phyloP scores from a whole-genome alignment of 2,888 invertebrate species.

The Lycocerus yunnanus region DNA sequence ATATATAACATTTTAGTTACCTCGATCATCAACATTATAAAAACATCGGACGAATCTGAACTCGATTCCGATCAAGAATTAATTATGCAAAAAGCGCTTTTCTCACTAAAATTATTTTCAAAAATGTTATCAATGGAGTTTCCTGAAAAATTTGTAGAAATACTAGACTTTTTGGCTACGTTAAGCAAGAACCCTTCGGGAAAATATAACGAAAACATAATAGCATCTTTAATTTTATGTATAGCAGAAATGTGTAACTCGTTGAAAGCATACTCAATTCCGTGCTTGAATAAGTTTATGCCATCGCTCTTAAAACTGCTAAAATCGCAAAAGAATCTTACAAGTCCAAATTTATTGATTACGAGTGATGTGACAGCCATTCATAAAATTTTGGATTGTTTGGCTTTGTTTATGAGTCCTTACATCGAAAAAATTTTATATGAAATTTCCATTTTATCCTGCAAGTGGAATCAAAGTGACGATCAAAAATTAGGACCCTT shows the following conservation, averaged over 20 bases:
- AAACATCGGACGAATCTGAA: slow-evolving; percentile 56
- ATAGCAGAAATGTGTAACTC: slow-evolving; percentile 79
- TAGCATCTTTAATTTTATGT: slow-evolving; percentile 76
- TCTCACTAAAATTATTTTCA: slow-evolving; percentile 82
- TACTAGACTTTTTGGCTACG: slow-evolving; percentile 70
- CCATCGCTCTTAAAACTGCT: slow-evolving; percentile 72
- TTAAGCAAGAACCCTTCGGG: slow-evolving; percentile 61
- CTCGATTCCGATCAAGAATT: slow-evolving; percentile 64
- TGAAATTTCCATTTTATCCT: slow-evolving; percentile 65
- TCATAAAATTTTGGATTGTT: slow-evolving; percentile 79
- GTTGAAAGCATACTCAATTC: slow-evolving; percentile 75
- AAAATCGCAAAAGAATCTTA: slow-evolving; percentile 63
- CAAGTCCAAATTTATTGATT: slow-evolving; percentile 65
- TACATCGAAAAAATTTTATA: slow-evolving; percentile 75
- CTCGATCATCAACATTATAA: slow-evolving; percentile 65
- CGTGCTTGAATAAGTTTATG: slow-evolving; percentile 77
- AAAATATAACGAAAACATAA: slow-evolving; percentile 61
- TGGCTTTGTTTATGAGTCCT: slow-evolving; percentile 84
- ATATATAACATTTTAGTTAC: slow-evolving; percentile 65
- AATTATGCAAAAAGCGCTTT: slow-evolving; percentile 81
- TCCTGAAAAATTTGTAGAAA: slow-evolving; percentile 71
- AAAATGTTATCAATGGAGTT: slow-evolving; percentile 70
- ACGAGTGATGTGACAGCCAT: slow-evolving; percentile 78
- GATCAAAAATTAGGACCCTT: slow-evolving; percentile 60
- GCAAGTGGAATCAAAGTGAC: slow-evolving; percentile 57